Conservation (phyloP, 2,113 vertebrate species). For the Callithrix jacchus region DNA sequence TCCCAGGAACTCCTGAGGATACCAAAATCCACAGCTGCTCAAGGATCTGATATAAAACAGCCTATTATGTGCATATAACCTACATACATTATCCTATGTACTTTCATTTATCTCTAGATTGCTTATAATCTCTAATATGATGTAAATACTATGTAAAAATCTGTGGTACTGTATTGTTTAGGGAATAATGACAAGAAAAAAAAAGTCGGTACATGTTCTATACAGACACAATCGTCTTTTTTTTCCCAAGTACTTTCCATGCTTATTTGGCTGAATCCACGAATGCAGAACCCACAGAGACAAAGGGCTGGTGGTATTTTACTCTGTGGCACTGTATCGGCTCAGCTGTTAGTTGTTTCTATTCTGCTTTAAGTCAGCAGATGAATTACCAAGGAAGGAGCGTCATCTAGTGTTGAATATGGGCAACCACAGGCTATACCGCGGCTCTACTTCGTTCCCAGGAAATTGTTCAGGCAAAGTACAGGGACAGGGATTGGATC, state of each 20-base stretch:
- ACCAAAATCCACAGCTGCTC: not conserved
- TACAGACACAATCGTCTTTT: not conserved
- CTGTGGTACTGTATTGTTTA: not conserved
- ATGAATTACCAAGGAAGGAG: not conserved
- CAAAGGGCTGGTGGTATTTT: not conserved
- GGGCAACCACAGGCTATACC: not conserved
- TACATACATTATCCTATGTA: not conserved
- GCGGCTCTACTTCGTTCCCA: not conserved
- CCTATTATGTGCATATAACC: not conserved
- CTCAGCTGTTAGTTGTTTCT: not conserved
- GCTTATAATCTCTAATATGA: not conserved
- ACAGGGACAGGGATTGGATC: too few species aligned
- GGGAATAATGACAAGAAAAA: not conserved
- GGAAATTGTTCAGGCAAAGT: not conserved
- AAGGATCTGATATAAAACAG: not conserved
- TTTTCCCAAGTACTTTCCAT: not conserved
- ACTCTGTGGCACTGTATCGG: rapidly evolving
- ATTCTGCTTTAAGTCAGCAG: rapidly evolving
- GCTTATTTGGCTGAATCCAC: not conserved
- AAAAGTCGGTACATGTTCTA: not conserved
- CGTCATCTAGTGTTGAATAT: not conserved
- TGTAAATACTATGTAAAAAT: not conserved
- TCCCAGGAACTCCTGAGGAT: not conserved
- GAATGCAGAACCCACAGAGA: not conserved
- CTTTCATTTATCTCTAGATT: not conserved